Base-by-base conservation (phyloP, 2,797 vertebrate species). In the Capromys pilorides region DNA sequence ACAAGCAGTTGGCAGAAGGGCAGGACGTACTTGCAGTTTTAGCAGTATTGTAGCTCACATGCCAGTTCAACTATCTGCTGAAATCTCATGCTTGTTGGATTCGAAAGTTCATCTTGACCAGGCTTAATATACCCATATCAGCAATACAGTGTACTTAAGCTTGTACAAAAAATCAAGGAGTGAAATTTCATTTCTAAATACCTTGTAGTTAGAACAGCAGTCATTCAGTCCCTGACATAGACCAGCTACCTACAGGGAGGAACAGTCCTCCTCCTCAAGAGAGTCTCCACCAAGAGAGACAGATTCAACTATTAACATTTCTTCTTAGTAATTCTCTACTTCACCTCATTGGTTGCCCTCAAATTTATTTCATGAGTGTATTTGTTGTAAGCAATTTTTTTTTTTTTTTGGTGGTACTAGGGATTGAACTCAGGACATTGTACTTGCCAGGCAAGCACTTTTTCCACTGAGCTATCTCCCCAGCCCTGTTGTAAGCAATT, bases 301-400 rank as follows among this genome's bases (percentile, higher is more conserved):
- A 77, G 31, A 3, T 88, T 88, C 66, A 69, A 24, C 66, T 64
- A 85, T 49, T 12, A 41, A 31, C 64, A 13, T 84, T 88, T 95
- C 66, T 83, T 95, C 78, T 91, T 88, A 64, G 36, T 51, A 79
- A 91, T 94, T 92, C 33, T 67, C 90, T 8, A 78, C 88, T 81
- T 73, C 41, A n/a, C 71, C 9, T 19, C 64, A 62, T 51, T 80
- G 57, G 77, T 82, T 81, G 75, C 81, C n/a, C n/a, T 93, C 86
- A n/a, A 61, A 49, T 85, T 59, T 88, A 85, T 80, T 95, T 89
- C 66, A 57, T 69, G 95, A 79, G 36, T 24, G 62, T 90, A 57
- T 81, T 96, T 94, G 80, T 84, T 92, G 2, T 31, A 83, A 91
- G 57, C 19, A 91, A 66, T 71, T 84, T 80, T 93, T 45, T 4